Evolutionary conservation across 2,888 invertebrate genomes (phyloP), one percentile per base, ranked within the genome.

Genomic region (Microdon myrmicae): DNA sequence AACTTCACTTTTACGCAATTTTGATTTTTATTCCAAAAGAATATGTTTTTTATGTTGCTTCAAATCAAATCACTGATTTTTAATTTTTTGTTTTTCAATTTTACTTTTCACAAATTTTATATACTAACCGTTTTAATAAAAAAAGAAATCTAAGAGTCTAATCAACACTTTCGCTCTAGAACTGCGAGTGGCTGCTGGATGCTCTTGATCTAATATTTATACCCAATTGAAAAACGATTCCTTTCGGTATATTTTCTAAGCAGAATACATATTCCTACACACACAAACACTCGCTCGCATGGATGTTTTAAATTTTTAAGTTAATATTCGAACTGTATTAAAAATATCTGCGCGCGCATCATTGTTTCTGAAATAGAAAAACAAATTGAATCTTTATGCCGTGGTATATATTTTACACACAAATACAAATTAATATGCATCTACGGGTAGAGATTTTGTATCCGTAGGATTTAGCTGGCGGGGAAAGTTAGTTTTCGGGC

Each of bases 111-210:
- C 54, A 45, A 55, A 49, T 51, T 47, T 41, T 22, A 37, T 9
- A 41, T 69, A 77, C 77, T 72, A 73, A 77, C 77, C 77, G 75
- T 77, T 75, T 71, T 22, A 55, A 68, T 60, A 67, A 68, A 54
- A 69, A 71, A 71, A 72, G 71, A 72, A 75, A 74, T 72, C 67
- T 75, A 71, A 71, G 71, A 74, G 73, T 73, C 74, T 71, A 73
- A 77, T 71, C 79, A 78, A 78, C 79, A 79, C 79, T 79, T 79
- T 79, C 78, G 77, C 79, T 77, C 73, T 75, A 77, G 79, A 79
- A 79, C 79, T 79, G 79, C 79, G 79, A 79, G 80, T 79, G 79
- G 64, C 72, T 75, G 72, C 80, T 78, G 78, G 79, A 79, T 70
- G 72, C 71, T 66, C 69, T 55, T 74, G 75, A 71, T 74, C 79